phyloP scores from a whole-genome alignment of 2,888 invertebrate species.

The Pimpla rufipes region DNA sequence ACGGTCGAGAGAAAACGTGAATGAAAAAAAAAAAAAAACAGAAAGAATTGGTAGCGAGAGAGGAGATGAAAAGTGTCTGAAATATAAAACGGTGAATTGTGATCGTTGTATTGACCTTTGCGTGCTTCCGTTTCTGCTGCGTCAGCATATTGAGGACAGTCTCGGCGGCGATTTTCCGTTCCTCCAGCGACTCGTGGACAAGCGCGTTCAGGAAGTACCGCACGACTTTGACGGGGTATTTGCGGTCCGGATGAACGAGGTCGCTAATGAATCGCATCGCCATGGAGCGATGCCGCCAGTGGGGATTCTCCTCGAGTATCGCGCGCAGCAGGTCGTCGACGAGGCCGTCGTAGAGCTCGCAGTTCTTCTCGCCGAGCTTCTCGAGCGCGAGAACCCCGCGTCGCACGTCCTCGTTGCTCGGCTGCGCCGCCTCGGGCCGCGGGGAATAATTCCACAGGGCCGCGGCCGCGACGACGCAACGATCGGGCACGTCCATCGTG shows the following conservation, averaged over 20 bases:
- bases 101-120: slow-evolving; percentile 75
- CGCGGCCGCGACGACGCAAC: slow-evolving; percentile 86
- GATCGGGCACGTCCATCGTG: slow-evolving; percentile 86
- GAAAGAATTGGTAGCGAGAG: no score
- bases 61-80: no score
- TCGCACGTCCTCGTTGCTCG: slow-evolving; percentile 82
- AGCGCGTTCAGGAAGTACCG: slow-evolving; percentile 89
- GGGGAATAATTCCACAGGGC: slow-evolving; percentile 85
- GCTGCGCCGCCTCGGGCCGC: slow-evolving; percentile 81
- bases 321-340: slow-evolving; percentile 86
- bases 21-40: background rate
- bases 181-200: slow-evolving; percentile 92
- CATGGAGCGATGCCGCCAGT: slow-evolving; percentile 94
- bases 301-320: slow-evolving; percentile 87
- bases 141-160: slow-evolving; percentile 89
- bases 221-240: slow-evolving; percentile 89
- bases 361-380: slow-evolving; percentile 85
- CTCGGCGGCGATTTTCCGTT: slow-evolving; percentile 90
- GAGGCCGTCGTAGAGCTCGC: slow-evolving; percentile 86
- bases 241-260: slow-evolving; percentile 90
- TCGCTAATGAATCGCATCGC: slow-evolving; percentile 91
- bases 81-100: background rate
- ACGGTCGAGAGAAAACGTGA: background rate
- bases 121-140: slow-evolving; percentile 90
- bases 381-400: slow-evolving; percentile 82